Evolutionary conservation across 1,140 invertebrate genomes (phyloP).

Genomic region (Bombus ignitus): DNA sequence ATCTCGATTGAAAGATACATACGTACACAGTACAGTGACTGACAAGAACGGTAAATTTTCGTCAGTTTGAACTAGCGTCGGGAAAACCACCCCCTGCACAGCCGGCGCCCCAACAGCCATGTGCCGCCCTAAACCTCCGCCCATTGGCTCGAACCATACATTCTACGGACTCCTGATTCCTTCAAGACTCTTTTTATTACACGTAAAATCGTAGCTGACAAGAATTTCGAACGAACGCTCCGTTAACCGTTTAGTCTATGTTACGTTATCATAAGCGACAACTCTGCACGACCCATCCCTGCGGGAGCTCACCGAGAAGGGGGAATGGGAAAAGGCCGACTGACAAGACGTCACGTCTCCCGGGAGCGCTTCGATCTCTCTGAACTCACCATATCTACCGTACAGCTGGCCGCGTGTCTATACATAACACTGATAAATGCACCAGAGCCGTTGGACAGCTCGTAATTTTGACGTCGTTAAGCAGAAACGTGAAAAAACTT

Average conservation of each 20-base stretch:
- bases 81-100: conserved; percentile 63
- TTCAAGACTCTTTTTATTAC: not conserved
- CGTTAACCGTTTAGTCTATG: not conserved
- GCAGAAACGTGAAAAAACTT: conserved; percentile 26
- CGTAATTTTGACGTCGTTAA: conserved; percentile 13
- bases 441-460: conserved; percentile 8
- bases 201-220: not conserved
- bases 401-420: conserved; percentile 56
- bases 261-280: conserved; percentile 48
- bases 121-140: conserved; percentile 67
- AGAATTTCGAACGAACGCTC: not conserved
- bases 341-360: conserved; percentile 60
- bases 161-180: conserved; percentile 17
- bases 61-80: conserved; percentile 37
- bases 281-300: conserved; percentile 53
- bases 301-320: conserved; percentile 39
- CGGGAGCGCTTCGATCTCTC: conserved; percentile 52
- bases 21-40: not conserved
- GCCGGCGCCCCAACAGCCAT: conserved; percentile 65
- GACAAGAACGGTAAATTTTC: conserved; percentile 10
- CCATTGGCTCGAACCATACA: conserved; percentile 48
- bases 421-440: conserved; percentile 54
- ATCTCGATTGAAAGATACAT: conserved; percentile 8
- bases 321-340: conserved; percentile 51
- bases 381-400: conserved; percentile 65